These are phyloP conservation scores for Buphagus erythrorhynchus DNA, from an alignment of 2,797 vertebrate species.

Conservation along the genomic window DNA sequence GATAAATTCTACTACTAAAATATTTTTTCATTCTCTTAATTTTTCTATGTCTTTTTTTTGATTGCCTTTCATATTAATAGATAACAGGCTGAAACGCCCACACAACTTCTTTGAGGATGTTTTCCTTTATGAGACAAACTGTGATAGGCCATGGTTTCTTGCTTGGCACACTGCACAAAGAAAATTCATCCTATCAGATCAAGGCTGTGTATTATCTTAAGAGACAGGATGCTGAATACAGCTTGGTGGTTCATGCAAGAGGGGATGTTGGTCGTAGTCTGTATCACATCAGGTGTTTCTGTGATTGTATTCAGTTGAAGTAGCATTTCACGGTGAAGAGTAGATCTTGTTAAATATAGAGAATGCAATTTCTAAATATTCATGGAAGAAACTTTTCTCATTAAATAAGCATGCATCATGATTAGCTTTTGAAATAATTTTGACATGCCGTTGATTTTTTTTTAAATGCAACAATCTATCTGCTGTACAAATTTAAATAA, in stretches of 20 bases:
- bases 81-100: neutral
- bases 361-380: neutral
- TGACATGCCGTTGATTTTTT: neutral
- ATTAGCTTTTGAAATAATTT: neutral
- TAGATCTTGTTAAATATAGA: neutral
- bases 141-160: neutral
- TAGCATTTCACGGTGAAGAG: neutral
- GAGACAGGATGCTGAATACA: neutral
- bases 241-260: neutral
- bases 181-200: neutral
- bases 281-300: neutral
- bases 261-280: neutral
- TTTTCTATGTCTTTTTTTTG: neutral
- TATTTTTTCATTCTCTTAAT: neutral
- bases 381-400: neutral
- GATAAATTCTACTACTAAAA: neutral
- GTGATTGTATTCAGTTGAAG: neutral
- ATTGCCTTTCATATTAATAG: neutral
- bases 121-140: neutral
- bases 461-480: neutral
- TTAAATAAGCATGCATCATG: neutral
- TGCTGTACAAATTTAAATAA: neutral
- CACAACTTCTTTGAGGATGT: neutral
- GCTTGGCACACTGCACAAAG: neutral
- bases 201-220: neutral